phyloP scores from a whole-genome alignment of 2,113 vertebrate genomes.

The Candoia aspera region DNA sequence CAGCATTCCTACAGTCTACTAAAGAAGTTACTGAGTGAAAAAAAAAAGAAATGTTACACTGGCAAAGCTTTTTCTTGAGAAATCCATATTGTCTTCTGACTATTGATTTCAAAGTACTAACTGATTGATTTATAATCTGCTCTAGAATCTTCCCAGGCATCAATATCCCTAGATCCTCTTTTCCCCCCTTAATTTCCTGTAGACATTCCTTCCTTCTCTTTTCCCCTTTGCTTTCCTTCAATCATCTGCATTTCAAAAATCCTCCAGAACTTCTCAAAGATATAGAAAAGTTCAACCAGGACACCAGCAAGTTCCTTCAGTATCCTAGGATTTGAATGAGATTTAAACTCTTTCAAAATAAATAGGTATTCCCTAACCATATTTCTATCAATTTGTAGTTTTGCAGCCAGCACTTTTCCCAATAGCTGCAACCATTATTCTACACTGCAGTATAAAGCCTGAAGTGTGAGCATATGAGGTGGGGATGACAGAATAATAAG shows the following conservation, averaged over 20 bases:
- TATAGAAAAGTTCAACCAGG: not conserved
- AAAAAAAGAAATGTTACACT: too few species aligned
- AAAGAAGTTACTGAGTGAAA: too few species aligned
- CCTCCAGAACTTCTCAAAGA: not conserved
- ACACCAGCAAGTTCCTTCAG: not conserved
- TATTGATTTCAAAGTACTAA: not conserved
- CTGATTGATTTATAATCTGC: not conserved
- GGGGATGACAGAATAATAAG: not conserved
- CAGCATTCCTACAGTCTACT: too few species aligned
- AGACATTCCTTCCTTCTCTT: not conserved
- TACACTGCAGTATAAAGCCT: not conserved
- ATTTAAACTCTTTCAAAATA: not conserved
- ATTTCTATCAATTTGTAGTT: not conserved
- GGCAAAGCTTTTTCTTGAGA: too few species aligned
- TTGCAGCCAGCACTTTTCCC: not conserved
- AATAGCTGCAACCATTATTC: not conserved
- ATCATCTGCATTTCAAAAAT: not conserved
- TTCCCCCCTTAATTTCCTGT: not conserved
- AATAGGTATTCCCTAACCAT: not conserved
- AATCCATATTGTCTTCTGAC: too few species aligned
- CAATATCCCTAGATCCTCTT: not conserved
- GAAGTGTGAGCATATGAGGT: not conserved
- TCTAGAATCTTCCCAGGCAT: not conserved
- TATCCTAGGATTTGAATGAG: not conserved
- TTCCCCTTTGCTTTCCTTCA: not conserved